Base-by-base conservation (phyloP, 2,888 invertebrate species). In the Cryptocephalus primarius region DNA sequence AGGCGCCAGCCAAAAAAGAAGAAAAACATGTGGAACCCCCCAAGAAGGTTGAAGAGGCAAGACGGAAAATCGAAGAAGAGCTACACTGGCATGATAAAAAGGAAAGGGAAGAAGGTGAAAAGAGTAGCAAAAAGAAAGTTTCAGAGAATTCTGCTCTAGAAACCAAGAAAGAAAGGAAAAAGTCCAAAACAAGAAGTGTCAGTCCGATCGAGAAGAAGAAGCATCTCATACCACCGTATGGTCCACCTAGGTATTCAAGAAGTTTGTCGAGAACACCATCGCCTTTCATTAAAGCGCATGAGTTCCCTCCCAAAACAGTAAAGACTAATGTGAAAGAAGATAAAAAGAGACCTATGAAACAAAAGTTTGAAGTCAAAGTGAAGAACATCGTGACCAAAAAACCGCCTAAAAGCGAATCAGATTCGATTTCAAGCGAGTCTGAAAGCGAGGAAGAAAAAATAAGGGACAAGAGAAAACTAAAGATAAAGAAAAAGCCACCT, bases 211-310 rank as follows among this genome's bases (percentile, higher is more conserved):
- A 36, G 36, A 61, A 62, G 45, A 59, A 61, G 42, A 59, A 52
- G 34, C 53, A 60, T 48, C 61, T 64, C n/a, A 66, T 69, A 40
- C 69, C 68, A n/a, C 68, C 69, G 4, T 61, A 67, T 44, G 69
- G 69, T 31, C 70, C 68, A 12, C 67, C 69, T 8, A 55, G 83
- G 63, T 84, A 80, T 65, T 84, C 83, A 14, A 77, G 78, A 65
- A 88, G 88, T 61, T 74, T 88, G 39, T 89, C 89, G n/a, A 78
- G 88, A 52, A 89, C 88, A 1, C 88, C 89, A 10, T 88, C 89
- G 11, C 88, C 89, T 39, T 88, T 89, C 69, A 80, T 88, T 51
- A 84, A 84, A 59, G 78, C 77, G 55, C 75, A 78, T 53, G 80
- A 80, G 65, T 75, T 78, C 42, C 79, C 69, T 11, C 66, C 59